Percentiles rank a stretch among this genome's conserved stretches.
Evolutionary conservation across 2,113 vertebrate species (phyloP).

Genomic region (Bubo scandiacus): DNA sequence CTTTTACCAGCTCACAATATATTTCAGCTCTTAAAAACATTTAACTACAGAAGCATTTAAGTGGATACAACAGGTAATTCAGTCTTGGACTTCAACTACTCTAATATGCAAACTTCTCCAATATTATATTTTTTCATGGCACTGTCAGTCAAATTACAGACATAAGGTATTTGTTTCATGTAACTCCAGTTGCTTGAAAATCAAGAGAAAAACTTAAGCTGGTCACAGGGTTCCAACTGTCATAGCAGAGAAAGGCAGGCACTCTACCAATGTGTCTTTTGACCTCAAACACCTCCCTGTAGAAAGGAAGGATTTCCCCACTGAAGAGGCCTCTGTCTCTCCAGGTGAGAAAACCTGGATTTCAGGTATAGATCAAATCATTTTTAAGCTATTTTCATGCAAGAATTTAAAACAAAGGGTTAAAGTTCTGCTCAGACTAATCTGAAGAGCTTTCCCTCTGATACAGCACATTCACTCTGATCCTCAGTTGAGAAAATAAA

Average conservation of each 20-base stretch:
- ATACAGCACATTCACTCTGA: background rate
- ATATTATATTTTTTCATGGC: background rate
- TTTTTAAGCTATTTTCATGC: background rate
- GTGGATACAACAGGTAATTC: background rate
- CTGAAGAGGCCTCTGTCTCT: background rate
- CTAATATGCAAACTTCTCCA: background rate
- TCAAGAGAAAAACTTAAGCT: background rate
- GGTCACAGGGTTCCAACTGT: background rate
- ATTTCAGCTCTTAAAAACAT: background rate
- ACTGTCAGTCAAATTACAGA: background rate
- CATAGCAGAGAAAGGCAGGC: accelerated
- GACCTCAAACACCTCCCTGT: background rate
- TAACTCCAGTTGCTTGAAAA: background rate
- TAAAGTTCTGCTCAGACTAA: background rate
- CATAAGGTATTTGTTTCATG: background rate
- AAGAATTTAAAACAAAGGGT: background rate
- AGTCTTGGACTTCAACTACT: background rate
- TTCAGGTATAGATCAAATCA: background rate
- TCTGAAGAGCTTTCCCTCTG: background rate
- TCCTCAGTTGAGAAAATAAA: background rate
- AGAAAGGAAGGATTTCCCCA: background rate
- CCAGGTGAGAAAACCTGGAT: background rate
- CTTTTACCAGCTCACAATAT: background rate
- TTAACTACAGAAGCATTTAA: background rate
- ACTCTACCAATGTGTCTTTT: background rate